phyloP scores from a whole-genome alignment of 2,113 vertebrate species.

The Microcebus tavaratra region DNA sequence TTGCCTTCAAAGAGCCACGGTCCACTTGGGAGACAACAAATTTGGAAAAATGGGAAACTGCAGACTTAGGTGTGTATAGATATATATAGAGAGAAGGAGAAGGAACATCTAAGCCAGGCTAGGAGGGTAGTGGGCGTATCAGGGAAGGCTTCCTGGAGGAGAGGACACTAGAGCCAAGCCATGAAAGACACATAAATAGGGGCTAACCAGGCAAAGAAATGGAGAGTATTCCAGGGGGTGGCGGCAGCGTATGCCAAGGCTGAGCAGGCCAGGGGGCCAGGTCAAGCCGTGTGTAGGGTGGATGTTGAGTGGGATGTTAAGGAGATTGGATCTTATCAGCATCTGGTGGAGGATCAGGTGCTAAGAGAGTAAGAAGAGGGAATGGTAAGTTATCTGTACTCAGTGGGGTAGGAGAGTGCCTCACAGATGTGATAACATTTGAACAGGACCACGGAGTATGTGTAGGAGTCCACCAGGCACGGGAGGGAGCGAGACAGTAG shows the following conservation, averaged over 20 bases:
- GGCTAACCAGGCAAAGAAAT: not conserved
- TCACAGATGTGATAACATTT: not conserved
- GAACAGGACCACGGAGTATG: not conserved
- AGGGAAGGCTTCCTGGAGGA: not conserved
- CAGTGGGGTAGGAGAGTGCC: not conserved
- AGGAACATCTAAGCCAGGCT: not conserved
- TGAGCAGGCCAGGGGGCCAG: not conserved
- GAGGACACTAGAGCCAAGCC: not conserved
- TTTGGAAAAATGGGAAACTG: not conserved
- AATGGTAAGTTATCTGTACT: no score
- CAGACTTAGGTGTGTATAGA: not conserved
- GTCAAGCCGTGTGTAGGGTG: accelerated
- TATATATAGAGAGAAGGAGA: not conserved
- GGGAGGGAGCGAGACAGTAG: not conserved
- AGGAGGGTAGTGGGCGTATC: not conserved
- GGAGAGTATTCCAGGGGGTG: not conserved
- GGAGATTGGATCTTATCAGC: not conserved
- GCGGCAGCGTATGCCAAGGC: not conserved
- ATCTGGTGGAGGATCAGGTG: not conserved
- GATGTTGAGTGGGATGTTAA: accelerated
- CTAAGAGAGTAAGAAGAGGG: not conserved
- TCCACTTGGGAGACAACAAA: not conserved
- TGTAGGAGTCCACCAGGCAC: not conserved
- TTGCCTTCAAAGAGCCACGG: not conserved
- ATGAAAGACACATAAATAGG: not conserved